These are phyloP conservation scores for Pristionchus fissidentatus DNA, from an alignment of 2,888 invertebrate genomes.

Conservation along the genomic window DNA sequence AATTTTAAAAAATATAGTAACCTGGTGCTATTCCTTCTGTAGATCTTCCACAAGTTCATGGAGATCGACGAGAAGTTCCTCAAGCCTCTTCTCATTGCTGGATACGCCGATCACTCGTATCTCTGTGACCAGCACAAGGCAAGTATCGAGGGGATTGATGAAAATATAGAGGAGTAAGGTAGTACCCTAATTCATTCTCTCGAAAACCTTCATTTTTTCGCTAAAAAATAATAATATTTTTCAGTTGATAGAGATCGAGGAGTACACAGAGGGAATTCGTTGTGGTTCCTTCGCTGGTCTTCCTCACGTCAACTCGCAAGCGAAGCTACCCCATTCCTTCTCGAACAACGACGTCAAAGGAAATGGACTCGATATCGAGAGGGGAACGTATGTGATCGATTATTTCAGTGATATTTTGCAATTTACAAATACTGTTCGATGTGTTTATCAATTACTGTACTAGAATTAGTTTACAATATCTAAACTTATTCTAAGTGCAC, in stretches of 20 bases:
- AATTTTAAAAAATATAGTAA: not conserved
- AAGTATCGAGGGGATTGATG: too few species aligned
- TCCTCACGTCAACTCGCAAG: conserved; percentile 40
- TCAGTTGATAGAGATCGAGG: conserved; percentile 48
- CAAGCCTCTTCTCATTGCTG: conserved; percentile 40
- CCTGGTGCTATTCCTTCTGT: too few species aligned
- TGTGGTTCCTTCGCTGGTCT: conserved; percentile 50
- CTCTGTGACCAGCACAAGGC: conserved; percentile 47
- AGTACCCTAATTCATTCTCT: too few species aligned
- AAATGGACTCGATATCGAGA: not conserved
- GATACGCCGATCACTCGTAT: conserved; percentile 22
- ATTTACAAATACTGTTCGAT: too few species aligned
- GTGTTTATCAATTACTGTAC: too few species aligned
- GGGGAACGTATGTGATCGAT: not conserved
- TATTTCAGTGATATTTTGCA: not conserved
- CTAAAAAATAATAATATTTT: not conserved
- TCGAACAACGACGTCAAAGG: conserved; percentile 7
- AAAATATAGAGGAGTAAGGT: too few species aligned
- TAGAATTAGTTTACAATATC: too few species aligned
- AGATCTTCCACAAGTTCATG: conserved; percentile 48
- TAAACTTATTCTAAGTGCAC: too few species aligned
- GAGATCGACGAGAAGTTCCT: conserved; percentile 47
- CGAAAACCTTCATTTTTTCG: not conserved
- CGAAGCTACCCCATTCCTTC: conserved; percentile 29
- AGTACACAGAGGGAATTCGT: conserved; percentile 47